Conservation (phyloP, 2,797 vertebrate species). For the Numenius phaeopus region DNA sequence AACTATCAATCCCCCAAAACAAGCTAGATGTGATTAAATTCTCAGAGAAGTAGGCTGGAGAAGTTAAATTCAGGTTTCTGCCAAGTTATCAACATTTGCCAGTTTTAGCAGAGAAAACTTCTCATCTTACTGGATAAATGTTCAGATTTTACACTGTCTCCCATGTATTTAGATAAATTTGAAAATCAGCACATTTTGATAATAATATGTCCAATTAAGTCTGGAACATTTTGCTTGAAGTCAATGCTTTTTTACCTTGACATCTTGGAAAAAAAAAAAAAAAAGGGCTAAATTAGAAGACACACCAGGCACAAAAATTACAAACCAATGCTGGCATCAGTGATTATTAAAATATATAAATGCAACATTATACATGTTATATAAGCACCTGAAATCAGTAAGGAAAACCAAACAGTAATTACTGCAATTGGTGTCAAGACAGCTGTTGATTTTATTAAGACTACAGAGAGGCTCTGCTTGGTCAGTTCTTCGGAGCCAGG, state of each 20-base stretch:
- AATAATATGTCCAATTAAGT: not conserved
- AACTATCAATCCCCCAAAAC: slow-evolving; percentile 63
- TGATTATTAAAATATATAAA: not conserved
- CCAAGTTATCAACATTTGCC: not conserved
- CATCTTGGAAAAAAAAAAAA: not conserved
- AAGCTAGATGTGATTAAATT: slow-evolving; percentile 49
- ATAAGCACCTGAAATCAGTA: not conserved
- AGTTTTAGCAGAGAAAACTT: slow-evolving; percentile 21
- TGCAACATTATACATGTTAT: not conserved
- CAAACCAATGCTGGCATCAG: not conserved
- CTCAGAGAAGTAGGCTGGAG: slow-evolving; percentile 17
- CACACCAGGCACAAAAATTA: not conserved
- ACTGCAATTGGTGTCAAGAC: not conserved
- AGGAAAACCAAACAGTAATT: not conserved
- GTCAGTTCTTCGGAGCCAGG: not conserved
- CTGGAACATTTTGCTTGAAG: not conserved
- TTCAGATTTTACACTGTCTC: not conserved
- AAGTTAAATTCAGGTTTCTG: slow-evolving; percentile 38
- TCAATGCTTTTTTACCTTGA: not conserved
- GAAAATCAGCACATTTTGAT: not conserved
- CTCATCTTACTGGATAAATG: not conserved
- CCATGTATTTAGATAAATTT: not conserved
- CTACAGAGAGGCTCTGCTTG: not conserved
- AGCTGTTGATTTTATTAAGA: not conserved
- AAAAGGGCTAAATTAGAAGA: not conserved